phyloP scores from a whole-genome alignment of 2,888 invertebrate genomes.

The Pristionchus entomophagus region DNA sequence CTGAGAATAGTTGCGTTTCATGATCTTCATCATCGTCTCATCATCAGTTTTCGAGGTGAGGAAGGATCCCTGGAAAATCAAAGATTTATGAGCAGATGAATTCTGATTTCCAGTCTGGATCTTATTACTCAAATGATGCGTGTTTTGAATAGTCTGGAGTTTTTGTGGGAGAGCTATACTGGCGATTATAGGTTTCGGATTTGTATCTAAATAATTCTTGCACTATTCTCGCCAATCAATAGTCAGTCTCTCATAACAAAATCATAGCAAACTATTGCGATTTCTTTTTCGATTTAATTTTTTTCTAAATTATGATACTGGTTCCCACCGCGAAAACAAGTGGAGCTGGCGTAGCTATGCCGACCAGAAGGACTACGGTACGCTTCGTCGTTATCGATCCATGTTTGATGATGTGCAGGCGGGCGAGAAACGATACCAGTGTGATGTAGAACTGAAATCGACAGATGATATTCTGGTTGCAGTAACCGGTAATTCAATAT shows the following conservation, averaged over 20 bases:
- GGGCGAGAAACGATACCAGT: not conserved
- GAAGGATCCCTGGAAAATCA: not conserved
- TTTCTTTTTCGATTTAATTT: no score
- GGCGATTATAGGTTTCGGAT: no score
- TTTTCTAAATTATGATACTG: no score
- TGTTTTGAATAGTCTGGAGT: not conserved
- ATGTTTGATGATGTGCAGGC: not conserved
- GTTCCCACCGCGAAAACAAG: not conserved
- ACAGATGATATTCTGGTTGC: no score
- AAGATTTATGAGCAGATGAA: no score
- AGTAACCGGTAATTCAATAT: no score
- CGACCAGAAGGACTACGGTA: not conserved
- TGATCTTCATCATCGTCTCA: not conserved
- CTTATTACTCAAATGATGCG: no score
- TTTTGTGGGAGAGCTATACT: not conserved
- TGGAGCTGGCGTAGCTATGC: not conserved
- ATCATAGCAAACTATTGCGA: no score
- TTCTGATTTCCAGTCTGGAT: no score
- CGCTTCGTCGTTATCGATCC: not conserved
- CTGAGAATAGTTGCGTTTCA: not conserved
- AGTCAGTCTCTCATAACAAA: no score
- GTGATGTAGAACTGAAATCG: constrained; percentile 30
- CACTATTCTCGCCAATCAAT: no score
- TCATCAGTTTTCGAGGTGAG: not conserved
- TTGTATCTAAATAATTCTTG: no score